phyloP scores from a whole-genome alignment of 92 coral and sea anemone genomes.

The Meandrina meandrites region DNA sequence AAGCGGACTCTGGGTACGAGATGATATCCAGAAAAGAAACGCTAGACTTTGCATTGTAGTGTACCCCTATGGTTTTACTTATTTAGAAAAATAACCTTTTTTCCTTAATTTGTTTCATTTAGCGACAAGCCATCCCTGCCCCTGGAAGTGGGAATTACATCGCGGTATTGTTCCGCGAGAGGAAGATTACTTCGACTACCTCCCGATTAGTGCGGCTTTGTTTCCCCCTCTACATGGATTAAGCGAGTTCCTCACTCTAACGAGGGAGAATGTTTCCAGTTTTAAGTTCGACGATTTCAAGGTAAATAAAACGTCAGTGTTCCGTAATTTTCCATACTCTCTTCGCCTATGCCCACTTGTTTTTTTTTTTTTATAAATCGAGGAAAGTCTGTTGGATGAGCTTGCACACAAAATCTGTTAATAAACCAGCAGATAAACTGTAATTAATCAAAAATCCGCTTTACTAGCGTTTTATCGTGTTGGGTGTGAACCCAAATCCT shows the following conservation, averaged over 20 bases:
- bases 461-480: background rate
- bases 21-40: too few species aligned
- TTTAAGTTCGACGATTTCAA: slow-evolving; percentile 19
- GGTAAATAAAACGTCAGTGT: background rate
- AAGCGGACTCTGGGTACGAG: too few species aligned
- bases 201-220: background rate
- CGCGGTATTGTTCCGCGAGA: slow-evolving; percentile 8
- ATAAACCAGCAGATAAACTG: too few species aligned
- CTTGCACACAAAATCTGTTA: too few species aligned
- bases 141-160: slow-evolving; percentile 31
- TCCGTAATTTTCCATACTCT: background rate
- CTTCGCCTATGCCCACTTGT: background rate
- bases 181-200: slow-evolving; percentile 23
- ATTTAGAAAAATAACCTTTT: background rate
- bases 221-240: background rate
- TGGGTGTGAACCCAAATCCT: background rate
- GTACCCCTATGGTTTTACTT: background rate
- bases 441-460: background rate
- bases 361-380: background rate
- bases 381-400: too few species aligned
- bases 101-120: background rate
- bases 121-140: slow-evolving; percentile 15
- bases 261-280: background rate
- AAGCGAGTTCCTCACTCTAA: slow-evolving; percentile 11
- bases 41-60: background rate